A percentile compares a stretch with the other conserved stretches of the same genome.
These are phyloP conservation scores for Leguminivora glycinivorella DNA, from an alignment of 1,140 invertebrate genomes.

Conservation along the genomic window DNA sequence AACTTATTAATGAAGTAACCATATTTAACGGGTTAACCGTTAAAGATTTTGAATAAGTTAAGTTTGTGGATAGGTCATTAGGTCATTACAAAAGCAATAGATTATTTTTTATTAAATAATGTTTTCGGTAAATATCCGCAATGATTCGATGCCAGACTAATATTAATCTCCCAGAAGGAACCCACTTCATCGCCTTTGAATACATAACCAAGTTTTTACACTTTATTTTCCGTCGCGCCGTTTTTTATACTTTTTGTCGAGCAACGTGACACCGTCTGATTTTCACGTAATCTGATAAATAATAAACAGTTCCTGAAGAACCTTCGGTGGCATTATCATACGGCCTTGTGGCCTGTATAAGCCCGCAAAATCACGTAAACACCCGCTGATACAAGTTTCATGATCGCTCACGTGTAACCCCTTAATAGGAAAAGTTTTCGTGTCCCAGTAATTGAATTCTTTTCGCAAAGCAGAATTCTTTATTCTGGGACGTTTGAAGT, in stretches of 20 bases:
- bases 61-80: neutral
- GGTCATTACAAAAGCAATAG: too few relatives aligned
- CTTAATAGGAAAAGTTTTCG: conserved; percentile 54
- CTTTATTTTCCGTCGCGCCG: conserved; percentile 52
- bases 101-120: too few relatives aligned
- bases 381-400: conserved; percentile 49
- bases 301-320: conserved; percentile 48
- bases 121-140: neutral
- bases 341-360: conserved; percentile 47
- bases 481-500: conserved; percentile 36
- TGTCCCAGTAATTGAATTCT: conserved; percentile 49
- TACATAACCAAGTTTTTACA: conserved; percentile 11
- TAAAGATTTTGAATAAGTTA: neutral
- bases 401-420: conserved; percentile 52
- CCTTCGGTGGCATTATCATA: conserved; percentile 54
- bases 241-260: conserved; percentile 52
- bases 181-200: conserved; percentile 4
- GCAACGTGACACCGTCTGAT: conserved; percentile 57
- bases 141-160: neutral
- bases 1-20: neutral
- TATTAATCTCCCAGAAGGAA: conserved; percentile 6
- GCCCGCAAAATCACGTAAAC: conserved; percentile 43
- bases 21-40: neutral
- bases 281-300: conserved; percentile 51
- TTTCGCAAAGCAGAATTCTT: conserved; percentile 36